These are phyloP conservation scores for Lordiphosa clarofinis DNA, from an alignment of 1,140 invertebrate species.

Conservation along the genomic window DNA sequence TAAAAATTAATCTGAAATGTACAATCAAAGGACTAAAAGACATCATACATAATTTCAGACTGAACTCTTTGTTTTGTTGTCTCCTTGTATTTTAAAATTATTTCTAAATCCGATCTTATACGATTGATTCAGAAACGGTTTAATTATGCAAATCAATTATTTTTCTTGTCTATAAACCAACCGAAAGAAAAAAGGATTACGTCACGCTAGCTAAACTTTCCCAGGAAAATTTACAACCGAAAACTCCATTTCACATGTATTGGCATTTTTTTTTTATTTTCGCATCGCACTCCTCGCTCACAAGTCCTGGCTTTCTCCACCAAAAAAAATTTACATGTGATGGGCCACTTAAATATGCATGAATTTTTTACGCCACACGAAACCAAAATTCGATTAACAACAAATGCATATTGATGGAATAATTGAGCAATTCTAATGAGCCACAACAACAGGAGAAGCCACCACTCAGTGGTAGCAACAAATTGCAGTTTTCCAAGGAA, in stretches of 20 bases:
- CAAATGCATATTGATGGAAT: constrained; percentile 78
- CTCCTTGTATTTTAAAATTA: too few species aligned
- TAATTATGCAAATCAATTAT: too few species aligned
- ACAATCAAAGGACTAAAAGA: too few species aligned
- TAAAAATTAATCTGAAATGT: too few species aligned
- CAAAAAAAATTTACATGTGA: too few species aligned
- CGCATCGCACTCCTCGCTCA: constrained; percentile 9
- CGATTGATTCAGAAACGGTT: too few species aligned
- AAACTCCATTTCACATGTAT: constrained; percentile 17
- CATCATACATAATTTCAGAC: too few species aligned
- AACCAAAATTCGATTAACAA: constrained; percentile 68
- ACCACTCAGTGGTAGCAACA: constrained; percentile 21
- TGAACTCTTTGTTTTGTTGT: too few species aligned
- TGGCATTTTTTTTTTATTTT: constrained; percentile 14
- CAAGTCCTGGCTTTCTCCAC: constrained; percentile 5
- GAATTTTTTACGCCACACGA: constrained; percentile 38
- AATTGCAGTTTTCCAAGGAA: constrained; percentile 57
- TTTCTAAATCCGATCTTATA: too few species aligned
- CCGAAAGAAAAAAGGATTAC: constrained; percentile 8
- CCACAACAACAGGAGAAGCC: constrained; percentile 49
- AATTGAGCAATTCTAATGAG: constrained; percentile 77
- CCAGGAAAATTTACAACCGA: constrained; percentile 46
- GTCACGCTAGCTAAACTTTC: constrained; percentile 62
- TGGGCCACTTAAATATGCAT: constrained; percentile 65
- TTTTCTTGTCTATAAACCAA: neutral